Percentiles rank a stretch among this genome's conserved stretches.
Evolutionary conservation across 2,888 invertebrate species (phyloP).

Genomic region (Onthophagus sagittarius): DNA sequence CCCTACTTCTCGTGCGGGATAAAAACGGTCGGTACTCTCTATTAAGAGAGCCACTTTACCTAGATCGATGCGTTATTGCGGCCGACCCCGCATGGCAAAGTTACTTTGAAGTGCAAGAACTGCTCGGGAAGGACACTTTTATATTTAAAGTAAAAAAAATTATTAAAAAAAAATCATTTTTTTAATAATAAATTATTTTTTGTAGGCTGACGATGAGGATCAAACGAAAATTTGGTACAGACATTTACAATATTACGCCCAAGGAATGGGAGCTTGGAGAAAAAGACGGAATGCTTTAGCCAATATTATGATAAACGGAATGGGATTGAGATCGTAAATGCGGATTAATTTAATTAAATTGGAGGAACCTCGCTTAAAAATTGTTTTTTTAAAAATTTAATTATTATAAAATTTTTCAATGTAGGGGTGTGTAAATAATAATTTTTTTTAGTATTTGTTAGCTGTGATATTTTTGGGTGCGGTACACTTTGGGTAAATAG

Average conservation of each 20-base stretch:
- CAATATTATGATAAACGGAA: constrained; percentile 95
- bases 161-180: neutral
- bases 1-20: constrained; percentile 82
- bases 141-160: constrained; percentile 76
- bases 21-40: constrained; percentile 84
- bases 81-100: constrained; percentile 89
- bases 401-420: neutral
- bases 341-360: constrained; percentile 14
- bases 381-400: neutral
- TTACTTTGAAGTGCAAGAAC: constrained; percentile 93
- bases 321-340: constrained; percentile 50
- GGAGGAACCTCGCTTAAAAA: neutral
- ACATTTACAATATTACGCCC: constrained; percentile 85
- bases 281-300: constrained; percentile 87
- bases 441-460: constrained; percentile 45
- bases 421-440: constrained; percentile 35
- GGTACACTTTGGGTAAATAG: constrained; percentile 32
- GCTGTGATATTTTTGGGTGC: constrained; percentile 50
- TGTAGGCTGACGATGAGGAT: constrained; percentile 84
- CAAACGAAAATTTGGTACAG: constrained; percentile 88
- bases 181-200: constrained; percentile 30
- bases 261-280: constrained; percentile 90
- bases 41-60: constrained; percentile 83
- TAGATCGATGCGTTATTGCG: constrained; percentile 88
- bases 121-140: constrained; percentile 87